phyloP scores from a whole-genome alignment of 2,888 invertebrate species.

The Thalpophila matura region DNA sequence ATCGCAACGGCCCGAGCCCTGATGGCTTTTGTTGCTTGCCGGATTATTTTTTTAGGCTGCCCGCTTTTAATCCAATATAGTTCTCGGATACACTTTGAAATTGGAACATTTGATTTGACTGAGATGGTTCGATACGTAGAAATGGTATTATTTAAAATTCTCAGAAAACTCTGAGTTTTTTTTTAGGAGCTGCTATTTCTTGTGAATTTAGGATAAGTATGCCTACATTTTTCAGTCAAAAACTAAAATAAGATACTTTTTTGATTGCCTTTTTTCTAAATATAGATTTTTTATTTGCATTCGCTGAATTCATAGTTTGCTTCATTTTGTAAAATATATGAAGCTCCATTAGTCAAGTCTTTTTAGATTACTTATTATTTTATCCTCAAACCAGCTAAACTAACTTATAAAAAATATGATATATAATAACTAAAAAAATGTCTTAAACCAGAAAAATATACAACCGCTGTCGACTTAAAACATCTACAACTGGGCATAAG shows the following conservation, averaged over 20 bases:
- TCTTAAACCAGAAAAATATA: too few relatives aligned
- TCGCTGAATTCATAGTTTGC: background rate
- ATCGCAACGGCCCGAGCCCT: conserved; percentile 65
- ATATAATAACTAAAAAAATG: too few relatives aligned
- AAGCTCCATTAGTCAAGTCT: background rate
- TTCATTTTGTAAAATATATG: background rate
- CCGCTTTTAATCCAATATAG: conserved; percentile 53
- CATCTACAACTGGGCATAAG: too few relatives aligned
- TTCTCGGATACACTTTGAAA: conserved; percentile 37
- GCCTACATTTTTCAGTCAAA: background rate
- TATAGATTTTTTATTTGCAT: background rate
- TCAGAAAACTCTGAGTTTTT: background rate
- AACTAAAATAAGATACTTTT: background rate
- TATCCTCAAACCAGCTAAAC: too few relatives aligned
- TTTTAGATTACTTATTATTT: too few relatives aligned
- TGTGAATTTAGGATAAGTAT: background rate
- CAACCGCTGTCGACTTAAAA: too few relatives aligned
- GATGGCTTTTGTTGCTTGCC: conserved; percentile 64
- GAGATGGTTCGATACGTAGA: background rate
- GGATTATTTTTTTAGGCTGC: conserved; percentile 58
- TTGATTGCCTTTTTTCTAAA: background rate
- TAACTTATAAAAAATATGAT: too few relatives aligned
- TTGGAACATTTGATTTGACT: conserved; percentile 17
- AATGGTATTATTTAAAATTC: background rate
- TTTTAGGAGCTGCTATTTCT: background rate